Conservation (phyloP, 2,113 vertebrate genomes). For the Lynx canadensis region DNA sequence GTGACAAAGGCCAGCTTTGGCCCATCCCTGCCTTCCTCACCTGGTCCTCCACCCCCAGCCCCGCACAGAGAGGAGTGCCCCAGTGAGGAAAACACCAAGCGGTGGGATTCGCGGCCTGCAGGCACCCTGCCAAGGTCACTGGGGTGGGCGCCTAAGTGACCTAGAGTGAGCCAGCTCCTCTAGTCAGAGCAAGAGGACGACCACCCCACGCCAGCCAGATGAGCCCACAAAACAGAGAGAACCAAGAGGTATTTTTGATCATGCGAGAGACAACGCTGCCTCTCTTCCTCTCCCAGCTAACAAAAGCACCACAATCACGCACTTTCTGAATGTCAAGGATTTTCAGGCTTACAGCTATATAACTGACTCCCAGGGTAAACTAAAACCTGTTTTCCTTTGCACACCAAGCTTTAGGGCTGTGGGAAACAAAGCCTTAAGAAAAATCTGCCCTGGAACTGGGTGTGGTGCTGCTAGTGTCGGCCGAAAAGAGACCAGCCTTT, state of each 20-base stretch:
- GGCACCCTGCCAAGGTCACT: rapidly evolving
- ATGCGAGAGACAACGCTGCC: background rate
- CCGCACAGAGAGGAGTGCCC: background rate
- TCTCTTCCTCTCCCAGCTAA: background rate
- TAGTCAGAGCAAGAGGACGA: background rate
- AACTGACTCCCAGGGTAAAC: background rate
- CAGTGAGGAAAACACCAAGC: background rate
- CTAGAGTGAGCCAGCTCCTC: background rate
- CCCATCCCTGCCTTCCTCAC: background rate
- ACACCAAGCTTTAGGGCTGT: background rate
- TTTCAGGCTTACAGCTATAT: background rate
- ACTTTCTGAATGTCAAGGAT: background rate
- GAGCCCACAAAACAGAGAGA: background rate
- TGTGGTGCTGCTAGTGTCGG: background rate
- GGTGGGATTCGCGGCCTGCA: rapidly evolving
- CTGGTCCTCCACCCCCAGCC: background rate
- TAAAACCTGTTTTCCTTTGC: background rate
- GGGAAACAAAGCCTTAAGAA: background rate
- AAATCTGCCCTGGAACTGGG: background rate
- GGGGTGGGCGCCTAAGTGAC: background rate
- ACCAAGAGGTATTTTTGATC: background rate
- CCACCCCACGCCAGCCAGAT: background rate
- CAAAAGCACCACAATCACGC: background rate
- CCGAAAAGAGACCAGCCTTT: background rate
- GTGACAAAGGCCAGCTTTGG: background rate